phyloP scores from a whole-genome alignment of 2,113 vertebrate species.

The Alethe castanea region DNA sequence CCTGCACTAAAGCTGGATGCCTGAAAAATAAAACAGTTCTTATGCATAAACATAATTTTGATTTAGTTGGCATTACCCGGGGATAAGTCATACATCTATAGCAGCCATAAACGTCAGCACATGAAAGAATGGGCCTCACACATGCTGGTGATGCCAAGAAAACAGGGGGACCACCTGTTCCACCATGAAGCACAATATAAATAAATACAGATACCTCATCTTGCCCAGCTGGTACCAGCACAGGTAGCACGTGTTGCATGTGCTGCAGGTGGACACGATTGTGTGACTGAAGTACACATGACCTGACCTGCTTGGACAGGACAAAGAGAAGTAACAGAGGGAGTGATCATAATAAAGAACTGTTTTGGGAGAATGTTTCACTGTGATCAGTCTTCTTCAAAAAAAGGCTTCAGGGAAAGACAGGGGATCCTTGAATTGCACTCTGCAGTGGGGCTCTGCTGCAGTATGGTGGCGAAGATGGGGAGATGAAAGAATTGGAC shows the following conservation, averaged over 20 bases:
- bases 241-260: background rate
- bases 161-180: background rate
- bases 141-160: background rate
- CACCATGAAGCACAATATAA: background rate
- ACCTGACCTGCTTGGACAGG: background rate
- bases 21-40: conserved; percentile 1
- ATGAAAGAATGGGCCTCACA: background rate
- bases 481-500: background rate
- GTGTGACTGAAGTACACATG: background rate
- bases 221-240: background rate
- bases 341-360: background rate
- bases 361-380: background rate
- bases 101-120: background rate
- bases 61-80: background rate
- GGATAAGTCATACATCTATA: background rate
- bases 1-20: background rate
- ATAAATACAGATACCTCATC: background rate
- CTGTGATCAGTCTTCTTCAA: background rate
- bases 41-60: conserved; percentile 1
- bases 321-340: background rate
- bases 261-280: background rate
- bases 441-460: background rate
- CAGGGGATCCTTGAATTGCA: background rate
- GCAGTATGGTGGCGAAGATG: background rate
- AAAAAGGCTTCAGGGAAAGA: background rate